Evolutionary conservation across 1,140 invertebrate genomes (phyloP).

Genomic region (Saccostrea echinata): DNA sequence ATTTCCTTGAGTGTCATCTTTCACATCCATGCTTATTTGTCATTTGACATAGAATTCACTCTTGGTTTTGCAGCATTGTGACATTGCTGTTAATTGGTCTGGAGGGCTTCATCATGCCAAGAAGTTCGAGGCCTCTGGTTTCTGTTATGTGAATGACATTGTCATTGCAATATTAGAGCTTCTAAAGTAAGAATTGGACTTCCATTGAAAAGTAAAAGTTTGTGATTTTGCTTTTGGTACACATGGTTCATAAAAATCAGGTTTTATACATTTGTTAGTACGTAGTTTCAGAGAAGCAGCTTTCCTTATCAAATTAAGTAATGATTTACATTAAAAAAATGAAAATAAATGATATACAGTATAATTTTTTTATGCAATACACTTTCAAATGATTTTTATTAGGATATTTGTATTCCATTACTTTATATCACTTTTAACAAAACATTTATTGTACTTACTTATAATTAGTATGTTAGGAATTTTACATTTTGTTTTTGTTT

Average conservation of each 20-base stretch:
- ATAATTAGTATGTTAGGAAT: background rate
- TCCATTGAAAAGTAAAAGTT: background rate
- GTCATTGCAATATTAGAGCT: conserved; percentile 98
- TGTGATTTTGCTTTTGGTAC: background rate
- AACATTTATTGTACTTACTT: no score
- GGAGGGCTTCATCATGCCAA: conserved; percentile 99
- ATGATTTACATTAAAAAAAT: no score
- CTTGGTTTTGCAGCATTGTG: conserved; percentile 81
- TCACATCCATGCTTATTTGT: background rate
- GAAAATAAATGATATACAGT: no score
- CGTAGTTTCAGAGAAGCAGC: no score
- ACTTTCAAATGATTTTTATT: background rate
- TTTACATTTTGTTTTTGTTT: background rate
- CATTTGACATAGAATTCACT: background rate
- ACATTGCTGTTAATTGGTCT: conserved; percentile 99
- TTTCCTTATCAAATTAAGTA: no score
- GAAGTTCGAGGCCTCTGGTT: conserved; percentile 90
- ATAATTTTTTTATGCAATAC: no score
- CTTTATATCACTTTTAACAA: background rate
- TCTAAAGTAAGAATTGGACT: conserved; percentile 83
- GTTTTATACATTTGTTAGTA: no score
- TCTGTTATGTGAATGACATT: conserved; percentile 99
- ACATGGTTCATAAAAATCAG: no score
- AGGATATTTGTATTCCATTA: background rate
- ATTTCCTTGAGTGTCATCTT: no score